Evolutionary conservation across 2,888 invertebrate species (phyloP).

Genomic region (Galeruca laticollis): DNA sequence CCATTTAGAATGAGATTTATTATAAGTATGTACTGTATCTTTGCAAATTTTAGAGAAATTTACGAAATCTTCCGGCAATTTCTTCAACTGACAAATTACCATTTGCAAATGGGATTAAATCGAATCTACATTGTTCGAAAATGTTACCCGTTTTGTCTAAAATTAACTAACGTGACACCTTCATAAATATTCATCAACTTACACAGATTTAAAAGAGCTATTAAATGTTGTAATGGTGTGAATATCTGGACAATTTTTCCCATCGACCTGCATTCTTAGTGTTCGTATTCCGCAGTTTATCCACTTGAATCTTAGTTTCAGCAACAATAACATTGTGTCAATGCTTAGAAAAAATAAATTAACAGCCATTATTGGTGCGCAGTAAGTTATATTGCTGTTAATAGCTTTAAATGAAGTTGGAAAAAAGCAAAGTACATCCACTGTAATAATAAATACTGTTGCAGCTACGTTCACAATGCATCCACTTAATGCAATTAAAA

Average conservation of each 20-base stretch:
- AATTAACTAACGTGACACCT: no score
- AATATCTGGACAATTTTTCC: background rate
- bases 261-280: slow-evolving; percentile 2
- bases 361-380: slow-evolving; percentile 19
- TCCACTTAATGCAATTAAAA: background rate
- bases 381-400: slow-evolving; percentile 16
- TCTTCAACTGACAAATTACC: no score
- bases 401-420: slow-evolving; percentile 4
- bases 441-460: slow-evolving; percentile 22
- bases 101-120: no score
- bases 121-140: no score
- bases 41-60: no score
- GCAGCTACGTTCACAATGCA: slow-evolving; percentile 5
- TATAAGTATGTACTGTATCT: no score
- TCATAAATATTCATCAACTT: slow-evolving; percentile 1
- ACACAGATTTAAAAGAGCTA: slow-evolving; percentile 2
- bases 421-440: slow-evolving; percentile 23
- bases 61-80: no score
- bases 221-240: background rate
- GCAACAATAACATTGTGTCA: slow-evolving; percentile 10
- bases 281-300: slow-evolving; percentile 12
- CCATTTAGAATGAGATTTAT: no score
- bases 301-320: slow-evolving; percentile 25
- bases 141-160: no score
- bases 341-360: slow-evolving; percentile 25